Evolutionary conservation across 2,888 invertebrate genomes (phyloP), one percentile per base, ranked within the genome.

Genomic region (Balanococcus diminutus): DNA sequence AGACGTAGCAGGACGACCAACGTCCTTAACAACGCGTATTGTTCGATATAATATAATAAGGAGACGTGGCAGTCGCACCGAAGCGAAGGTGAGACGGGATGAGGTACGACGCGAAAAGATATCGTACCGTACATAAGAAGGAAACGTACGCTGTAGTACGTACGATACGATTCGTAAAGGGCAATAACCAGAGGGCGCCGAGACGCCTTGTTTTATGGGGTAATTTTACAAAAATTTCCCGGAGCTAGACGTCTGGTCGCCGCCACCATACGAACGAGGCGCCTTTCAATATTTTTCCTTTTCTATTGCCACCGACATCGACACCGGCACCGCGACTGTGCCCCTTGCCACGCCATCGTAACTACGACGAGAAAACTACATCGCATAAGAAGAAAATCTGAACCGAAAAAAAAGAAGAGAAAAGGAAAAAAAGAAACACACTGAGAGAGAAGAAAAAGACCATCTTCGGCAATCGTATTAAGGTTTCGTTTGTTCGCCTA

Each of bases 141-240:
- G 61, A 22, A 46, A n/a, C n/a, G n/a, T n/a, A n/a, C n/a, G n/a
- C n/a, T n/a, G n/a, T n/a, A n/a, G n/a, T 16, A 67, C 67, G 67
- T 75, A 67, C 46, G 8, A 22, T 51, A 51, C 51, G 42, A 51
- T n/a, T 75, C 75, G 75, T 32, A 32, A n/a, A 84, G 84, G 84
- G 84, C 84, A 84, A 84, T 72, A 84, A 84, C 84, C 84, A 84
- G 84, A 84, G 84, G 84, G 84, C 84, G 84, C 84, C 84, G 84
- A 84, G 84, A 84, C 84, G 84, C 72, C 72, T 84, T 72, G 72
- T 72, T 84, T 84, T 84, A 84, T 84, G 84, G 84, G 84, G 84
- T 84, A 84, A 84, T 84, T 84, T 84, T 72, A 72, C 61, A 32
- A 84, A 84, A 84, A 84, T 84, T 84, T 84, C 72, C 84, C 67